These are phyloP conservation scores for Rhizoglyphus robini DNA, from an alignment of 1,140 invertebrate species.

Conservation along the genomic window DNA sequence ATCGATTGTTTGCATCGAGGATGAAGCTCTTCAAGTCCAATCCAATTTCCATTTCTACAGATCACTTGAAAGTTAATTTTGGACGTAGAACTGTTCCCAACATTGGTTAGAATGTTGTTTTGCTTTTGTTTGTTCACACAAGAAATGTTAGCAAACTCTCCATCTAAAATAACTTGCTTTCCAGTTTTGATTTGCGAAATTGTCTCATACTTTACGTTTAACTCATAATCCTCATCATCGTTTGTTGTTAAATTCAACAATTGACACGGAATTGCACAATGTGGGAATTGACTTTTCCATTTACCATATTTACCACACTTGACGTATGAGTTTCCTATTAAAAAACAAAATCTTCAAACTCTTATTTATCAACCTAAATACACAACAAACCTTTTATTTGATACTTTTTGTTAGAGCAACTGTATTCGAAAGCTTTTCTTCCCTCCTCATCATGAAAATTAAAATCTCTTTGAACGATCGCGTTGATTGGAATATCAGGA, in stretches of 20 bases:
- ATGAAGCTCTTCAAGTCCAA: too few species aligned
- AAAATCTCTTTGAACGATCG: neutral
- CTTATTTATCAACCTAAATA: too few species aligned
- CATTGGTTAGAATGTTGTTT: too few species aligned
- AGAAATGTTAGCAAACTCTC: neutral
- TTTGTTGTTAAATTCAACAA: neutral
- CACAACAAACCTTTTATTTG: too few species aligned
- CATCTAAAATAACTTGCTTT: neutral
- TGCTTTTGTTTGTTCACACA: too few species aligned
- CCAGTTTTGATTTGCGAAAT: neutral
- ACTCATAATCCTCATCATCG: neutral
- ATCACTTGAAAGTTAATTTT: too few species aligned
- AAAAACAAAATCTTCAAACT: too few species aligned
- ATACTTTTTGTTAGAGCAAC: neutral
- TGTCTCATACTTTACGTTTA: conserved; percentile 4
- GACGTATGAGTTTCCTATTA: neutral
- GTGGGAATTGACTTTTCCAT: too few species aligned
- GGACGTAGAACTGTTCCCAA: too few species aligned
- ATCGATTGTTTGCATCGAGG: too few species aligned
- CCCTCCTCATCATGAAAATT: neutral
- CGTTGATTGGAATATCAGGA: neutral
- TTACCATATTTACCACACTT: conserved; percentile 1
- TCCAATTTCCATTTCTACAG: too few species aligned
- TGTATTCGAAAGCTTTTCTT: neutral
- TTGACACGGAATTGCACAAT: neutral